Evolutionary conservation across 2,888 invertebrate species (phyloP).

Genomic region (Zootermopsis nevadensis): DNA sequence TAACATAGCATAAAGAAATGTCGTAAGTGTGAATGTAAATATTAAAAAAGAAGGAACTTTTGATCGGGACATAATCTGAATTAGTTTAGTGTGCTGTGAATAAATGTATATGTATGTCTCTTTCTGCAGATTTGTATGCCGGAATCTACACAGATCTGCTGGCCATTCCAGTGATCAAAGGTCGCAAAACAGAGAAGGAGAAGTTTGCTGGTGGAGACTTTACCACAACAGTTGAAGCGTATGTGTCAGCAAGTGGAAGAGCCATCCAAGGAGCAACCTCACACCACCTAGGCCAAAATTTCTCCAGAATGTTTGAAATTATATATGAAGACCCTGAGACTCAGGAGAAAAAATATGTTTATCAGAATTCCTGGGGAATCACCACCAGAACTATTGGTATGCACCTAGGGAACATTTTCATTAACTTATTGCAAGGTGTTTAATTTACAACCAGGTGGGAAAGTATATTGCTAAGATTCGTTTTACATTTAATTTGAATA

Average conservation of each 20-base stretch:
- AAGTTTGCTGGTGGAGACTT: constrained; percentile 99
- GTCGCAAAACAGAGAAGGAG: constrained; percentile 97
- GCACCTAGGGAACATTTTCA: neutral
- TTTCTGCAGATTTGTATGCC: constrained; percentile 82
- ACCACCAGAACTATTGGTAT: constrained; percentile 95
- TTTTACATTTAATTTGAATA: no score
- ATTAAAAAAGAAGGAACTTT: neutral
- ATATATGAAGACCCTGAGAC: constrained; percentile 93
- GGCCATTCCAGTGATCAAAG: constrained; percentile 96
- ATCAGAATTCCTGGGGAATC: constrained; percentile 98
- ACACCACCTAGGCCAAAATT: constrained; percentile 98
- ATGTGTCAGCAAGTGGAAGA: constrained; percentile 91
- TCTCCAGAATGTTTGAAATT: constrained; percentile 99
- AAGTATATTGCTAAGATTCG: no score
- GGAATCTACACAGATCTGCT: constrained; percentile 89
- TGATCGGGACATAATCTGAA: neutral
- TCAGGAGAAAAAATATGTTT: constrained; percentile 87
- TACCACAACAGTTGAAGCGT: constrained; percentile 97
- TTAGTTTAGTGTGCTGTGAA: neutral
- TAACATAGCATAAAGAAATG: no score
- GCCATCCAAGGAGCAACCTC: constrained; percentile 96
- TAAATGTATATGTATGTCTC: neutral
- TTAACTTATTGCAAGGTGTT: neutral
- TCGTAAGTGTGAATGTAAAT: no score
- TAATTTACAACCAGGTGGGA: no score